A percentile compares a stretch with the other conserved stretches of the same genome.
phyloP scores from a whole-genome alignment of 2,888 invertebrate genomes.

The Calliopum simillimum region DNA sequence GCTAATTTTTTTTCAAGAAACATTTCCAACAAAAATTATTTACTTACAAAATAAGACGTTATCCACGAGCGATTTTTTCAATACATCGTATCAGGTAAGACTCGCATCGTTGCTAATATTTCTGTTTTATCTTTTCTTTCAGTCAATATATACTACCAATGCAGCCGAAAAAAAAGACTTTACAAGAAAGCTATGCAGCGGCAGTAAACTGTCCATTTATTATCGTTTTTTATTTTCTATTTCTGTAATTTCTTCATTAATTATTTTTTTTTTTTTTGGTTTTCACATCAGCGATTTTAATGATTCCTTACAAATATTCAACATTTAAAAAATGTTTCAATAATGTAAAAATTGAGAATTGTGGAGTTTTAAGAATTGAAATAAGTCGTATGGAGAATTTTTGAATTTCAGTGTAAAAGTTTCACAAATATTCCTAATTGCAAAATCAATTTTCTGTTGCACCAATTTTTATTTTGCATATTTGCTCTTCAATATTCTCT shows the following conservation, averaged over 20 bases:
- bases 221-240: neutral
- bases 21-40: neutral
- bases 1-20: neutral
- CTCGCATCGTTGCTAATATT: constrained; percentile 4
- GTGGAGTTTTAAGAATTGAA: constrained; percentile 34
- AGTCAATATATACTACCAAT: too few relatives aligned
- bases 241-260: neutral
- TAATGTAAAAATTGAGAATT: constrained; percentile 22
- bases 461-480: constrained; percentile 1
- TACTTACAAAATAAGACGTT: too few relatives aligned
- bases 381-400: constrained; percentile 25
- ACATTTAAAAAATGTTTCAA: constrained; percentile 27
- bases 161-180: too few relatives aligned
- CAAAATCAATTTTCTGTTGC: neutral
- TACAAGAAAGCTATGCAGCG: too few relatives aligned
- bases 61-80: neutral
- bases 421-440: constrained; percentile 11
- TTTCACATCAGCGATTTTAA: constrained; percentile 17
- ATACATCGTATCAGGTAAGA: constrained; percentile 21
- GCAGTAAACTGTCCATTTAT: neutral
- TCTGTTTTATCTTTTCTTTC: constrained; percentile 19
- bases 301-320: constrained; percentile 4
- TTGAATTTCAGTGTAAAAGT: neutral
- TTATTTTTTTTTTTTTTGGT: constrained; percentile 11
- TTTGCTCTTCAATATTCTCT: constrained; percentile 18